Evolutionary conservation across 2,113 vertebrate genomes (phyloP).

Genomic region (Thamnophis sirtalis): DNA sequence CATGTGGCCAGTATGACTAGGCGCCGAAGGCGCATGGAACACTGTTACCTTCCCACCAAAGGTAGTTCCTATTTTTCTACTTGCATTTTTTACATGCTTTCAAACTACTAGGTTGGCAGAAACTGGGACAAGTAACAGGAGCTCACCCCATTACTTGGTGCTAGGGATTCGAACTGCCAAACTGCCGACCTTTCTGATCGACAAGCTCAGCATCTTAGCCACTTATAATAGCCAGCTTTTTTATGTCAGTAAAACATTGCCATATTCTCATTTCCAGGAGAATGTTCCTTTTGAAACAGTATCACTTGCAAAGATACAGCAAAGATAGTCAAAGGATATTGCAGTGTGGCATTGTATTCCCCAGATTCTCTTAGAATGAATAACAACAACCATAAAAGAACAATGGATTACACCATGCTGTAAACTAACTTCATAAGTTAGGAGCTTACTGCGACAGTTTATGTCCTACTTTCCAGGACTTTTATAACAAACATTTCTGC

Average conservation of each 20-base stretch:
- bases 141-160: no score
- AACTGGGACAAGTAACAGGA: no score
- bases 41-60: no score
- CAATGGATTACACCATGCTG: conserved; percentile 37
- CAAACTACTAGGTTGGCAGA: no score
- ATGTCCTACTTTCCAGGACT: conserved; percentile 47
- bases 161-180: no score
- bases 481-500: conserved; percentile 53
- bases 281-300: neutral
- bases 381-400: conserved; percentile 16
- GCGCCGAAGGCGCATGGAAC: no score
- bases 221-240: neutral
- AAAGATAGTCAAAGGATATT: neutral
- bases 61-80: no score
- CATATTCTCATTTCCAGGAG: neutral
- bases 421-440: conserved; percentile 50
- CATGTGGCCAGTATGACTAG: no score
- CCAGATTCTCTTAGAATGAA: conserved; percentile 1
- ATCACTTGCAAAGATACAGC: neutral
- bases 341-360: conserved; percentile 2
- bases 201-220: no score
- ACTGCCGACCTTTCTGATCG: no score
- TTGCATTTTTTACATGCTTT: no score
- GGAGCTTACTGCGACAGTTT: conserved; percentile 29
- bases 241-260: neutral